Conservation (phyloP, 53 echinoderm and acorn worm genomes). For the Astropecten irregularis region DNA sequence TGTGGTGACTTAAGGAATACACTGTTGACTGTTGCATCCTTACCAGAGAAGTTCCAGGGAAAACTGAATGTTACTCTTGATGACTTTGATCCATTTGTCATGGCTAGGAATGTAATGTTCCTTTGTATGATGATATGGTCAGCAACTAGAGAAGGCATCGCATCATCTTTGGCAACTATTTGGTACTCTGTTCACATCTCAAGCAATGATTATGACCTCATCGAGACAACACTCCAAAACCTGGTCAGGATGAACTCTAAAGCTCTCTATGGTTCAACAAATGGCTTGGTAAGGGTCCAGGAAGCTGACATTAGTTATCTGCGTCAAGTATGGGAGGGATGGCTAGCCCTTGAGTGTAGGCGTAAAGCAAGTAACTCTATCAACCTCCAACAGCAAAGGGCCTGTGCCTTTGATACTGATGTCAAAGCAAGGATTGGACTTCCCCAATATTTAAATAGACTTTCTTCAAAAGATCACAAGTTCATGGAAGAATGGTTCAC, state of each 20-base stretch:
- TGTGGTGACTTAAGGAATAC: slow-evolving; percentile 37
- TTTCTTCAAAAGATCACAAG: neutral
- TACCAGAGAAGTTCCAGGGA: slow-evolving; percentile 24
- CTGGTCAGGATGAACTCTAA: neutral
- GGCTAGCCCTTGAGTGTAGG: neutral
- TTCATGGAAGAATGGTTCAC: slow-evolving; percentile 26
- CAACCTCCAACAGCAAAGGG: neutral
- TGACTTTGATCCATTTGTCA: slow-evolving; percentile 47
- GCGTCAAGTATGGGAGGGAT: slow-evolving; percentile 12
- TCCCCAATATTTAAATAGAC: neutral
- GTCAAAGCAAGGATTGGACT: neutral
- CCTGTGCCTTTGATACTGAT: neutral
- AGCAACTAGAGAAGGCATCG: neutral
- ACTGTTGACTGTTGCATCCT: slow-evolving; percentile 39
- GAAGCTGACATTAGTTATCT: neutral
- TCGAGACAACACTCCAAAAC: neutral
- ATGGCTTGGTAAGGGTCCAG: slow-evolving; percentile 5
- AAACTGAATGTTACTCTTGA: slow-evolving; percentile 14
- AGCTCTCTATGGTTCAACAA: neutral
- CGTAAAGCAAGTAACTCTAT: neutral
- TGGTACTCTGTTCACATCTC: slow-evolving; percentile 51
- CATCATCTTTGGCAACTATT: slow-evolving; percentile 14
- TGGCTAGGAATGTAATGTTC: slow-evolving; percentile 56
- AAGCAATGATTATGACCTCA: neutral
- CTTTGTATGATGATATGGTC: slow-evolving; percentile 28